Conservation (phyloP, 2,888 invertebrate genomes). For the Melinaea marsaeus region DNA sequence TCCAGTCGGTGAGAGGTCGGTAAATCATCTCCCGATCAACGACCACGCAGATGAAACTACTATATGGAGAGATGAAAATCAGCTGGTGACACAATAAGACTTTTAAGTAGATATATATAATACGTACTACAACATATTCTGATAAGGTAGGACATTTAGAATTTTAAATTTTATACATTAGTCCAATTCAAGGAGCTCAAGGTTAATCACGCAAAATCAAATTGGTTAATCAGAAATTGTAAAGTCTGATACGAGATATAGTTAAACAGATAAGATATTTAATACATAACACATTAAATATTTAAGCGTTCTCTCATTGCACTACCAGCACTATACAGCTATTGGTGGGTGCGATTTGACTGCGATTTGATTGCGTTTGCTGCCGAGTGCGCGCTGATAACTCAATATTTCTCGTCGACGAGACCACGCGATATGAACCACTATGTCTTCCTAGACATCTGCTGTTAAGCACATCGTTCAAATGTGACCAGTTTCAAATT, state of each 20-base stretch:
- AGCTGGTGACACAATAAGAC: constrained; percentile 37
- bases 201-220: too few relatives aligned
- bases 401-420: constrained; percentile 49
- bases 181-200: too few relatives aligned
- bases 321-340: constrained; percentile 39
- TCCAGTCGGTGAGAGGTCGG: constrained; percentile 47
- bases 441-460: constrained; percentile 29
- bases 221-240: too few relatives aligned
- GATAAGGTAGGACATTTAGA: too few relatives aligned
- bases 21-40: constrained; percentile 55
- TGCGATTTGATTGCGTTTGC: constrained; percentile 61
- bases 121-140: not conserved
- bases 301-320: constrained; percentile 32
- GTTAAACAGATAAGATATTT: too few relatives aligned
- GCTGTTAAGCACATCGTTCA: constrained; percentile 7
- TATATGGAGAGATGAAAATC: constrained; percentile 33
- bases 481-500: too few relatives aligned
- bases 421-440: constrained; percentile 28
- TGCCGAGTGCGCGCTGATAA: constrained; percentile 41
- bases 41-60: constrained; percentile 55
- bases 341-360: constrained; percentile 55
- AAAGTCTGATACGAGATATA: too few relatives aligned
- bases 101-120: not conserved
- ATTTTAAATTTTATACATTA: too few relatives aligned
- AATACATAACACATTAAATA: not conserved